Evolutionary conservation across 30 jellyfish, hydroid and myxozoan genomes (phyloP).

Genomic region (Haliclystus octoradiatus): DNA sequence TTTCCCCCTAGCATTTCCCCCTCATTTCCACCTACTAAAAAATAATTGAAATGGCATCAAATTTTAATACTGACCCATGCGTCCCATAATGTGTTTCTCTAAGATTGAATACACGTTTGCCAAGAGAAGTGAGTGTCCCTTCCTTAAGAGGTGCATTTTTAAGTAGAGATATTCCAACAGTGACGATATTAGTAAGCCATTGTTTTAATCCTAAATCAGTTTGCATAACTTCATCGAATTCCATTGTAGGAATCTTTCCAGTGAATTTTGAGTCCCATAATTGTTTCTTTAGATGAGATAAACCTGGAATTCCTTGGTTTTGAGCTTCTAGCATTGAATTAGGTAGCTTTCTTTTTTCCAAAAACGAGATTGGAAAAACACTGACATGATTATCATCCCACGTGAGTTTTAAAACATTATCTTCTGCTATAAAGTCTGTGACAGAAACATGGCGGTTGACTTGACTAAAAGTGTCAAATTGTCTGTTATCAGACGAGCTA

Average conservation of each 20-base stretch:
- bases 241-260: conserved; percentile 25
- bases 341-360: conserved; percentile 36
- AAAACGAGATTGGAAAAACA: conserved; percentile 27
- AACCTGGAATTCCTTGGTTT: no score
- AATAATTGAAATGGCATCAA: no score
- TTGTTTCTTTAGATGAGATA: conserved; percentile 13
- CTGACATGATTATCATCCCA: conserved; percentile 77
- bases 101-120: no score
- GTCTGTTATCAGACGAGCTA: conserved; percentile 33
- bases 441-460: conserved; percentile 32
- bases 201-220: conserved; percentile 11
- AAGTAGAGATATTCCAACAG: conserved; percentile 46
- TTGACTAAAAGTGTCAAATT: conserved; percentile 13
- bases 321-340: conserved; percentile 13
- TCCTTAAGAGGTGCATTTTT: no score
- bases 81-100: no score
- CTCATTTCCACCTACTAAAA: no score
- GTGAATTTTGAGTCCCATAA: conserved; percentile 40
- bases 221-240: conserved; percentile 15
- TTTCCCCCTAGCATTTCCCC: no score
- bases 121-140: no score
- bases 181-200: conserved; percentile 30
- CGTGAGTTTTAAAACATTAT: conserved; percentile 15
- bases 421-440: not conserved
- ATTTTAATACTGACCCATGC: no score